Evolutionary conservation across 2,113 vertebrate genomes (phyloP).

Genomic region (Sander lucioperca): DNA sequence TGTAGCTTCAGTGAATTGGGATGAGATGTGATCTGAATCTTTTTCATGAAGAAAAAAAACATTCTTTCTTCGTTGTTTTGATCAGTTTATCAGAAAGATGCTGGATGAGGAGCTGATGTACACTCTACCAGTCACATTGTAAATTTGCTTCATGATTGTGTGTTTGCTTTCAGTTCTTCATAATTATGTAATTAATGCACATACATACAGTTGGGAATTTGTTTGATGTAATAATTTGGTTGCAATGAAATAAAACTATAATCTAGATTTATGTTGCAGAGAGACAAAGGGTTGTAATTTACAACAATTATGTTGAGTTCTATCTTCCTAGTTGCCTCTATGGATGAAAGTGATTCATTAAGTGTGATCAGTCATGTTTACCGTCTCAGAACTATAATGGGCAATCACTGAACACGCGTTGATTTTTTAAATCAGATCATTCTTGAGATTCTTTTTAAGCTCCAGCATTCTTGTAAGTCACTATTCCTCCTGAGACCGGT

Average conservation of each 20-base stretch:
- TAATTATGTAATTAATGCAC: conserved; percentile 24
- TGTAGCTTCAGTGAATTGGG: conserved; percentile 10
- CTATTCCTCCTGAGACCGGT: conserved; percentile 64
- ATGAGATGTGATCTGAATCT: conserved; percentile 31
- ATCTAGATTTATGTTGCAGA: conserved; percentile 43
- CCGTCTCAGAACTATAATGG: conserved; percentile 63
- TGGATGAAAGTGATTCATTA: conserved; percentile 46
- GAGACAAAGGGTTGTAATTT: conserved; percentile 56
- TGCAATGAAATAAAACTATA: conserved; percentile 33
- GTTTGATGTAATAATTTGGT: conserved; percentile 19
- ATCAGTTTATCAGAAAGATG: conserved; percentile 32
- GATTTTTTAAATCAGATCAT: conserved; percentile 61
- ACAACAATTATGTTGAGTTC: conserved; percentile 30
- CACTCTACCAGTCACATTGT: not conserved
- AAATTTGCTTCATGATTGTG: not conserved
- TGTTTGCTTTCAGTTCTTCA: not conserved
- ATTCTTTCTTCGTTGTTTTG: not conserved
- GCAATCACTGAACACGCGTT: conserved; percentile 50
- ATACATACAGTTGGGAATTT: conserved; percentile 1
- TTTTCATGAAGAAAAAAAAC: not conserved
- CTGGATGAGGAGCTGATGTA: not conserved
- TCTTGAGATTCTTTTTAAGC: conserved; percentile 49
- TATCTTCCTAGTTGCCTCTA: not conserved
- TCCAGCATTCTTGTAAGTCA: conserved; percentile 41
- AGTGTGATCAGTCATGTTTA: conserved; percentile 60